phyloP scores from a whole-genome alignment of 1,140 invertebrate species.

The Philotrypesis tridentata region DNA sequence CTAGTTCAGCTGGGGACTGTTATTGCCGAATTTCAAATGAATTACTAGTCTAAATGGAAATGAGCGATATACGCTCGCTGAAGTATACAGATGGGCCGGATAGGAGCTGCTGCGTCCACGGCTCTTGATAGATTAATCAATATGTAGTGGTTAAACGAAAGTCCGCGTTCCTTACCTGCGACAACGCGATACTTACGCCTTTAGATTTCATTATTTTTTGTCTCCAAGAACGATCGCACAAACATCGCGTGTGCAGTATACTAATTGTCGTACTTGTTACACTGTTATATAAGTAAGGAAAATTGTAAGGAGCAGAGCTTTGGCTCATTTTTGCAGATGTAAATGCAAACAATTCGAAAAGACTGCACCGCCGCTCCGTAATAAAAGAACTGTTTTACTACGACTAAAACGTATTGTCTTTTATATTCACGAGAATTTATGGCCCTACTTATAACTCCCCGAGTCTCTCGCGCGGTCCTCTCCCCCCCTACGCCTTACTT shows the following conservation, averaged over 20 bases:
- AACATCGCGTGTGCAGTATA: too few relatives aligned
- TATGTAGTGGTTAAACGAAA: too few relatives aligned
- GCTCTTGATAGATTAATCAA: too few relatives aligned
- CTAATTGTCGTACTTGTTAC: too few relatives aligned
- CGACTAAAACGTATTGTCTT: constrained; percentile 41
- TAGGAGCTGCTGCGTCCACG: background rate
- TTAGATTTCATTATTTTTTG: too few relatives aligned
- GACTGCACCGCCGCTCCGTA: background rate
- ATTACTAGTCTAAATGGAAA: background rate
- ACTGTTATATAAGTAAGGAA: too few relatives aligned
- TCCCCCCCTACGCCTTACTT: background rate
- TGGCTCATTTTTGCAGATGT: background rate
- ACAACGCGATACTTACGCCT: too few relatives aligned
- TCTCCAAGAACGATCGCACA: too few relatives aligned
- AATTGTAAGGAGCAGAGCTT: too few relatives aligned
- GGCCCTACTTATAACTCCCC: constrained; percentile 36
- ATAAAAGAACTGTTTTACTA: constrained; percentile 29
- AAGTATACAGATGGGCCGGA: background rate
- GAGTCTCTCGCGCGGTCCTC: background rate
- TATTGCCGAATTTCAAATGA: background rate
- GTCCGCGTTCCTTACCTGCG: too few relatives aligned
- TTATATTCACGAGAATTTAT: constrained; percentile 48
- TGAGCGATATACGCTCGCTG: background rate
- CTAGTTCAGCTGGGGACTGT: background rate
- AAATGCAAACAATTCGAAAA: background rate